Base-by-base conservation (phyloP, 1,140 invertebrate genomes). In the Linepithema humile region DNA sequence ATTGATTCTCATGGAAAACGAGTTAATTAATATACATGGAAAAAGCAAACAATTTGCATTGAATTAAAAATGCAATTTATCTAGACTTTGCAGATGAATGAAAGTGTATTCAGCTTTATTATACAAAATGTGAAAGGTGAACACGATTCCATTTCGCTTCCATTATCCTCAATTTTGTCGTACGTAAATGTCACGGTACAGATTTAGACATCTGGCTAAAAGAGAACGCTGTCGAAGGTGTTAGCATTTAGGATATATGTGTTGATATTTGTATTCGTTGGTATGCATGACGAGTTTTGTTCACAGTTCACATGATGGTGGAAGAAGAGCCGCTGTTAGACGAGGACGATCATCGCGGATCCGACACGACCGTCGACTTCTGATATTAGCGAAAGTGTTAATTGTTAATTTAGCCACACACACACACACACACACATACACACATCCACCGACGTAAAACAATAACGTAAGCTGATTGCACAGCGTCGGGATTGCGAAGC, bases 251-350 rank as follows among this genome's bases (percentile, higher is more conserved):
- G 59, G 32, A 35, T 67, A 64, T 40, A 77, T 55, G 62, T 26
- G 43, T 82, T 15, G 38, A 73, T 77, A 55, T 88, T 83, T 65
- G 50, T 90, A 84, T 89, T 90, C 84, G 85, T 89, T 92, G 85
- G 90, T 89, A 91, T 93, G 92, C 92, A 93, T 92, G 92, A 92
- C 92, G 84, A 92, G 88, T 94, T 94, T 92, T 94, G 89, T 94
- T 94, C 86, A 83, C 93, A 94, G 93, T 92, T 92, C 90, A 90
- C 88, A 93, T 92, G 92, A 88, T 90, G 89, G 82, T 92, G 89
- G 93, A 94, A 87, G 91, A 91, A 85, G 92, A 94, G 83, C 91
- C 90, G 84, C 90, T 93, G 55, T 93, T 93, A 90, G 89, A 88
- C 80, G 93, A 93, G 87, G 92, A 94, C 43, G 88, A 92, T 74